These are phyloP conservation scores for Peromyscus eremicus DNA, from an alignment of 2,797 vertebrate species.

Conservation along the genomic window DNA sequence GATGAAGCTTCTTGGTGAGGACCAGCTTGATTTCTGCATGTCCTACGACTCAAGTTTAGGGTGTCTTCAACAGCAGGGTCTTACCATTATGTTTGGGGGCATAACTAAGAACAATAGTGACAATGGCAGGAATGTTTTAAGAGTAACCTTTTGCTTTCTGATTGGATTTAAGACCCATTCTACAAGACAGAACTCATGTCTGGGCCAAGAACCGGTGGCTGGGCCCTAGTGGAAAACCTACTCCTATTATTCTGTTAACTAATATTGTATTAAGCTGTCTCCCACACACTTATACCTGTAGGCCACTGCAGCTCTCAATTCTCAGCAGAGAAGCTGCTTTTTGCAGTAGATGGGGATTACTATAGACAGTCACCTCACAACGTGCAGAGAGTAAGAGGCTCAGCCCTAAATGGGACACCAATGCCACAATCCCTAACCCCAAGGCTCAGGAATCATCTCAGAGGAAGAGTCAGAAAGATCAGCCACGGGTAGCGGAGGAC, in stretches of 20 bases:
- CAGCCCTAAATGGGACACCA: not conserved
- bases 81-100: not conserved
- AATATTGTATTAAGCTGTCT: not conserved
- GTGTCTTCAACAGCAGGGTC: not conserved
- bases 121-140: too few relatives aligned
- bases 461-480: not conserved
- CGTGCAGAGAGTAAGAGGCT: not conserved
- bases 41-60: not conserved
- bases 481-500: not conserved
- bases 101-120: too few relatives aligned
- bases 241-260: not conserved
- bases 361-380: not conserved
- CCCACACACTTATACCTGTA: not conserved
- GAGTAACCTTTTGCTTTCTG: not conserved
- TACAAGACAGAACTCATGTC: not conserved
- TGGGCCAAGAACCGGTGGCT: too few relatives aligned
- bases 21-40: not conserved
- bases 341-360: not conserved
- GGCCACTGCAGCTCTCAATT: not conserved
- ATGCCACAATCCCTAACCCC: not conserved
- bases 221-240: not conserved
- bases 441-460: not conserved
- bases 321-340: not conserved
- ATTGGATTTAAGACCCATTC: not conserved
- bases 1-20: not conserved